These are phyloP conservation scores for Erebia ligea DNA, from an alignment of 2,888 invertebrate species.

Conservation along the genomic window DNA sequence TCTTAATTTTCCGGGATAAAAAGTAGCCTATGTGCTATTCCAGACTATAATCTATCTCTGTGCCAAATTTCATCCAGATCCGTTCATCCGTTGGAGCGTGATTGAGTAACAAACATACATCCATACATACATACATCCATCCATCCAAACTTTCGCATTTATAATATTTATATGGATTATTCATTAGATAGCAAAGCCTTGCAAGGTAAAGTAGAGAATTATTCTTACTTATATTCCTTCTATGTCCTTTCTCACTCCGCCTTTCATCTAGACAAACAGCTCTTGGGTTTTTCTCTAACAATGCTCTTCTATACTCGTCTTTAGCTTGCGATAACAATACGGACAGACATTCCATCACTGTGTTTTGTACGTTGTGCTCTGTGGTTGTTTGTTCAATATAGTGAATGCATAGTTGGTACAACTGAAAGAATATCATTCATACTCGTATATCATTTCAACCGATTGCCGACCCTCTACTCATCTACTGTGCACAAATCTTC, in stretches of 20 bases:
- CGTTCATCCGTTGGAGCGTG: no score
- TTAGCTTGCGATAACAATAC: slow-evolving; percentile 82
- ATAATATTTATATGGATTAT: no score
- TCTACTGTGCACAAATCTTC: no score
- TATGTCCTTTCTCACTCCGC: slow-evolving; percentile 65
- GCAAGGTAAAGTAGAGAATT: not conserved
- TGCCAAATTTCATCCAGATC: no score
- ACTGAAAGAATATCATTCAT: slow-evolving; percentile 69
- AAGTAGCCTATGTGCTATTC: no score
- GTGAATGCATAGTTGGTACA: slow-evolving; percentile 90
- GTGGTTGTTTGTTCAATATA: slow-evolving; percentile 84
- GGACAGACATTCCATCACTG: slow-evolving; percentile 90
- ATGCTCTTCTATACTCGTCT: slow-evolving; percentile 68
- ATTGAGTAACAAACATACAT: no score
- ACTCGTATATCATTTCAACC: no score
- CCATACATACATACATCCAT: no score
- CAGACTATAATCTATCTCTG: no score
- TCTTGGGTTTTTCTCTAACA: slow-evolving; percentile 76
- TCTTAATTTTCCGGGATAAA: no score
- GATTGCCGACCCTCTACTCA: no score
- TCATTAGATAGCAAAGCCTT: no score
- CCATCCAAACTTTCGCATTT: not conserved
- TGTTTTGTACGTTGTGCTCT: slow-evolving; percentile 95
- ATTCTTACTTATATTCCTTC: slow-evolving; percentile 81
- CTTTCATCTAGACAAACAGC: slow-evolving; percentile 61